Evolutionary conservation across 2,113 vertebrate species (phyloP), one percentile per base, ranked within the genome.

Genomic region (Paraplagusia blochii): DNA sequence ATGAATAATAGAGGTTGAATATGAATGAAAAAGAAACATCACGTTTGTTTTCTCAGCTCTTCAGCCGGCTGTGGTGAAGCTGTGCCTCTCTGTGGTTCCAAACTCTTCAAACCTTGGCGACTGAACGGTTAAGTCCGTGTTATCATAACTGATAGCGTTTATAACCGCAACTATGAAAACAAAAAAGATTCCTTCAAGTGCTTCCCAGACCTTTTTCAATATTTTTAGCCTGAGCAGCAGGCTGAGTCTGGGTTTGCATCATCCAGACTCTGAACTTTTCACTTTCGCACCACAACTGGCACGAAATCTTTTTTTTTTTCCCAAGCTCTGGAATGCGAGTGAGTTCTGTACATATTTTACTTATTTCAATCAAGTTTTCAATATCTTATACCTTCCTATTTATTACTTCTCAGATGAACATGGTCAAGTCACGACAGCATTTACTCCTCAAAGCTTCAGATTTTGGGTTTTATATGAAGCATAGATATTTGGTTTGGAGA

Each of bases 161-260:
- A 66, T 19, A 43, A 48, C 63, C 70, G 13, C 29, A 59, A 54
- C 43, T 49, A 53, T 50, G 61, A 61, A 67, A 72, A 66, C 48
- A 46, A 34, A 9, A 43, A 29, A 29, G 33, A 52, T 68, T 46
- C 9, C 17, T 61, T 47, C 9, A 43, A 65, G 12, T n/a, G 14
- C 48, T 66, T 69, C 44, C n/a, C 14, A 66, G 11, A 16, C 52
- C 43, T 11, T 29, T 13, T 9, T 11, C 5, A 55, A 40, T 17
- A 40, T 8, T 44, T 33, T 53, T 39, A 39, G 53, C 49, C 34
- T 6, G 40, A 17, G 36, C 13, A 11, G 11, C 33, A 17, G 34
- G 53, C 13, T 15, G 38, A 53, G 52, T 6, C 1, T 10, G 13
- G 11, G 39, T 44, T 36, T 12, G 50, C 17, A 19, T n/a, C 55